Evolutionary conservation across 2,113 vertebrate genomes (phyloP).

Genomic region (Urocolius indicus): DNA sequence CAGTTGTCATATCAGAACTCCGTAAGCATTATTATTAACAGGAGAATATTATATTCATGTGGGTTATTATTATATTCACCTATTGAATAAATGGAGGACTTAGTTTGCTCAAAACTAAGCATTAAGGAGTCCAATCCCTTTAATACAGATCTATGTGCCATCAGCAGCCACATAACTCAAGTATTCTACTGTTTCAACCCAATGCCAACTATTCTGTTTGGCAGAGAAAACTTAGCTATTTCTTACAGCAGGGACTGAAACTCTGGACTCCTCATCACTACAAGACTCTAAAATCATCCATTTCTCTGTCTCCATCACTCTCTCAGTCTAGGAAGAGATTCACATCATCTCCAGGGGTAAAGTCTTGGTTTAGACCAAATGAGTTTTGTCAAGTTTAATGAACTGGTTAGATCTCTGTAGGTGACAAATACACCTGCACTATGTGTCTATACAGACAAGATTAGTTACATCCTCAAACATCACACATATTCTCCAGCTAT

Average conservation of each 20-base stretch:
- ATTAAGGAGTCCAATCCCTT: neutral
- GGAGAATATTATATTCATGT: neutral
- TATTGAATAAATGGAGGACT: neutral
- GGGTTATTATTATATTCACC: neutral
- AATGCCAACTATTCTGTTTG: neutral
- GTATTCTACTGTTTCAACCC: neutral
- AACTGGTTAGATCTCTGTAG: neutral
- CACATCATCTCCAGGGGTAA: neutral
- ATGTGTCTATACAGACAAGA: neutral
- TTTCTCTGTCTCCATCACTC: neutral
- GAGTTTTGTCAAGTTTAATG: neutral
- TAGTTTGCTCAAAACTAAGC: neutral
- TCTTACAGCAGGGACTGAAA: neutral
- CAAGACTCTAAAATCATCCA: neutral
- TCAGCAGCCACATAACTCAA: neutral
- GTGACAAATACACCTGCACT: neutral
- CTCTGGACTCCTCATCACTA: neutral
- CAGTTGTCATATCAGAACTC: fast-evolving
- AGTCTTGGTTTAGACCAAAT: neutral
- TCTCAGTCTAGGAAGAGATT: neutral
- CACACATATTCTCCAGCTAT: neutral
- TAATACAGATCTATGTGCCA: neutral
- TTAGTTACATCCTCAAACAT: neutral
- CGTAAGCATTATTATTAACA: neutral
- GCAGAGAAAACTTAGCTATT: neutral